Conservation (phyloP, 2,888 invertebrate species). For the Trichacis sp. region DNA sequence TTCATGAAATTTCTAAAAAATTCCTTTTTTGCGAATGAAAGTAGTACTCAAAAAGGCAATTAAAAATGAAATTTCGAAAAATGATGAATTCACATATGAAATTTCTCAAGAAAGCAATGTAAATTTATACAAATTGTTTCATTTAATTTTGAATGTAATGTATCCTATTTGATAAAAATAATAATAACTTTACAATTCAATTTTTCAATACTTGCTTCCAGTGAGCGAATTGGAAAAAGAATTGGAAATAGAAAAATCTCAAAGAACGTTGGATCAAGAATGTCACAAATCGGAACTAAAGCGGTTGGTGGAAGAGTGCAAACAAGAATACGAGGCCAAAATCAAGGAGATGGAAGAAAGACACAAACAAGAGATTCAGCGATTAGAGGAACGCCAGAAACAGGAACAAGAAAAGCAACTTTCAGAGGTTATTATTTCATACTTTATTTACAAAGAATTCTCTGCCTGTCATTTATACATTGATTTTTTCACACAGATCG, state of each 20-base stretch:
- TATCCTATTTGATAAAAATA: too few relatives aligned
- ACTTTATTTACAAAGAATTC: too few relatives aligned
- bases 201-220: neutral
- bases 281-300: neutral
- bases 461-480: neutral
- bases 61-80: too few relatives aligned
- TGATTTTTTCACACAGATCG: too few relatives aligned
- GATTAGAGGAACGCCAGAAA: neutral
- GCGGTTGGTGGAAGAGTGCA: neutral
- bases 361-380: neutral
- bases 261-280: slow-evolving; percentile 2
- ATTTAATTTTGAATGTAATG: too few relatives aligned
- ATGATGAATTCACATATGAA: too few relatives aligned
- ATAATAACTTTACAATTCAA: slow-evolving; percentile 18
- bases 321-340: neutral
- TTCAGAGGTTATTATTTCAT: neutral
- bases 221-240: slow-evolving; percentile 13
- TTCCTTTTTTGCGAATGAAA: too few relatives aligned
- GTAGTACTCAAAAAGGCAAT: too few relatives aligned
- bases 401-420: neutral
- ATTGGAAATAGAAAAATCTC: slow-evolving; percentile 5
- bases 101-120: too few relatives aligned
- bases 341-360: neutral
- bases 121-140: too few relatives aligned
- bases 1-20: too few relatives aligned